Evolutionary conservation across 2,797 vertebrate species (phyloP), one percentile per base, ranked within the genome.

Genomic region (Leontopithecus rosalia): DNA sequence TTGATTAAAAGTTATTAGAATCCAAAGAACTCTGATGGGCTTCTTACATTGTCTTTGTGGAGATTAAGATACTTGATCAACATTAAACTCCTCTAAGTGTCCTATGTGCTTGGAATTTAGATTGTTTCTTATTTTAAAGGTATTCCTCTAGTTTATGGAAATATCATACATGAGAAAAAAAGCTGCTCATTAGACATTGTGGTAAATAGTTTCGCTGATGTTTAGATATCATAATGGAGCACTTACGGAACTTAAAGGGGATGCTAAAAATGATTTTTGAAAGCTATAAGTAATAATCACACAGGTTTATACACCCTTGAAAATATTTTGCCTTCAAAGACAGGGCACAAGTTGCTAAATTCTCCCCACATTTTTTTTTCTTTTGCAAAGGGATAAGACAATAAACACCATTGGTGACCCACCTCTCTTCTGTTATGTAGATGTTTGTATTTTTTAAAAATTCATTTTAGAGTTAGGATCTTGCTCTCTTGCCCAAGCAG

Each of bases 181-280:
- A 50, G 3, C 11, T 96, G 33, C 81, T 72, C n/a, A 61, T 88
- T 77, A 90, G 52, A 73, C 52, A 22, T 55, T 83, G 57, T 28
- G 70, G n/a, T 28, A 95, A 72, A 26, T 91, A 41, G 39, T 90
- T 95, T 81, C 77, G 92, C 83, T 90, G 8, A 61, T 73, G 46
- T 82, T 75, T 36, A 92, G 67, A 79, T 92, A 82, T 86, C 76
- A 11, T 92, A 85, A 80, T 13, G 82, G 50, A 64, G 61, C 87
- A 50, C 79, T 93, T 82, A 64, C 93, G 39, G 72, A 97, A 95
- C 86, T 43, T 76, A 88, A 89, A 94, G 17, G 72, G 36, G 30
- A 22, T 96, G 58, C 81, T 92, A 61, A 90, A 73, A 92, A 87
- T 88, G 67, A 90, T 64, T 96, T 96, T 57, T 85, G 86, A 83